These are phyloP conservation scores for Dyspetes luteomarginatus DNA, from an alignment of 2,888 invertebrate genomes.

Conservation along the genomic window DNA sequence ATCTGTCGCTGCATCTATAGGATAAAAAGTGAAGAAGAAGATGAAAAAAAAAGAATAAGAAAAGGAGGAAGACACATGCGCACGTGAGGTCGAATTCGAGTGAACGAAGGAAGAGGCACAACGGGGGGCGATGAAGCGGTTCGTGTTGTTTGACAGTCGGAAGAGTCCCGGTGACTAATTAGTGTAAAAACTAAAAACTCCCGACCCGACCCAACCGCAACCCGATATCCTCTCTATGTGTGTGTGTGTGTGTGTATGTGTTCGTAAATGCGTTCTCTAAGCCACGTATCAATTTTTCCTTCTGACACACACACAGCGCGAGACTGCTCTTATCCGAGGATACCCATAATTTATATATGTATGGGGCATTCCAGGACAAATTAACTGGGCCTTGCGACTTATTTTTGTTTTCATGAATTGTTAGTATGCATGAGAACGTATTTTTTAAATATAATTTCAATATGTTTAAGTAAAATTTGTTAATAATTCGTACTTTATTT, in stretches of 20 bases:
- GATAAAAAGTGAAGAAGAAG: constrained; percentile 54
- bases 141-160: constrained; percentile 81
- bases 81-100: constrained; percentile 70
- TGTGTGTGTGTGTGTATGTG: constrained; percentile 57
- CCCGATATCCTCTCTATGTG: constrained; percentile 71
- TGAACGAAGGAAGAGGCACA: constrained; percentile 74
- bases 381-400: neutral
- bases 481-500: too few relatives aligned
- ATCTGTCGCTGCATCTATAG: constrained; percentile 67
- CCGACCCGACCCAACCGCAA: constrained; percentile 72
- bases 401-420: neutral
- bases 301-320: constrained; percentile 13
- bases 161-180: constrained; percentile 82
- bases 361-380: neutral
- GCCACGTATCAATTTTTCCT: constrained; percentile 40
- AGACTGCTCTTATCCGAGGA: neutral
- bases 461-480: too few relatives aligned
- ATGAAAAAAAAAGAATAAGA: constrained; percentile 44
- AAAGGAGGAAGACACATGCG: constrained; percentile 52
- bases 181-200: constrained; percentile 80
- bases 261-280: constrained; percentile 55
- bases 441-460: too few relatives aligned
- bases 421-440: too few relatives aligned
- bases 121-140: constrained; percentile 72
- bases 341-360: neutral